These are phyloP conservation scores for Leptopilina clavipes DNA, from an alignment of 1,140 invertebrate genomes.

Conservation along the genomic window DNA sequence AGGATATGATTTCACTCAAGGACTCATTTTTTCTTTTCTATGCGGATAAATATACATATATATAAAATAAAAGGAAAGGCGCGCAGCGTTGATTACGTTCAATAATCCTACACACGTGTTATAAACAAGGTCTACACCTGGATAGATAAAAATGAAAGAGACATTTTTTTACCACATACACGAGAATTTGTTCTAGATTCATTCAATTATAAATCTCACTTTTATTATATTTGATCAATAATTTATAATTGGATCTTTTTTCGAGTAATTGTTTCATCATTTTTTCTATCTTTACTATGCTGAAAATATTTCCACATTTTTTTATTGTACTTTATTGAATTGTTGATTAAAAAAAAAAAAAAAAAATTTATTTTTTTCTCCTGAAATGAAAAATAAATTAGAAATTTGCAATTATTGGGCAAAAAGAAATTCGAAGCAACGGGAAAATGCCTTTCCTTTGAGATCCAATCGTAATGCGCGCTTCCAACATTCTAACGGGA, in stretches of 20 bases:
- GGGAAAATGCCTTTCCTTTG: neutral
- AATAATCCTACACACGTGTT: neutral
- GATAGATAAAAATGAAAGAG: too few species aligned
- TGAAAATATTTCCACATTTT: neutral
- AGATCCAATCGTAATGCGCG: constrained; percentile 1
- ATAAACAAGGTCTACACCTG: too few species aligned
- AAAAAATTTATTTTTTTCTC: neutral
- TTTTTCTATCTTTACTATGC: too few species aligned
- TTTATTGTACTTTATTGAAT: too few species aligned
- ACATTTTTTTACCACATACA: too few species aligned
- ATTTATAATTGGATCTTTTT: neutral
- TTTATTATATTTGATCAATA: too few species aligned
- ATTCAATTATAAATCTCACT: too few species aligned
- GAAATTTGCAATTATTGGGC: neutral
- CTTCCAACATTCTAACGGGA: constrained; percentile 18
- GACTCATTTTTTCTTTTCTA: constrained; percentile 3
- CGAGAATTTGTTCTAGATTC: too few species aligned
- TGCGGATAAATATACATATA: neutral
- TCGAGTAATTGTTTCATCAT: neutral
- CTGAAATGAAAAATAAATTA: neutral
- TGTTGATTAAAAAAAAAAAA: too few species aligned
- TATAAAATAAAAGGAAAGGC: constrained; percentile 16
- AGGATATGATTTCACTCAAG: constrained; percentile 27
- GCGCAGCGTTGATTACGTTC: neutral
- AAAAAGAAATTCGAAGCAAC: neutral